Evolutionary conservation across 2,888 invertebrate genomes (phyloP).

Genomic region (Amiota mariae): DNA sequence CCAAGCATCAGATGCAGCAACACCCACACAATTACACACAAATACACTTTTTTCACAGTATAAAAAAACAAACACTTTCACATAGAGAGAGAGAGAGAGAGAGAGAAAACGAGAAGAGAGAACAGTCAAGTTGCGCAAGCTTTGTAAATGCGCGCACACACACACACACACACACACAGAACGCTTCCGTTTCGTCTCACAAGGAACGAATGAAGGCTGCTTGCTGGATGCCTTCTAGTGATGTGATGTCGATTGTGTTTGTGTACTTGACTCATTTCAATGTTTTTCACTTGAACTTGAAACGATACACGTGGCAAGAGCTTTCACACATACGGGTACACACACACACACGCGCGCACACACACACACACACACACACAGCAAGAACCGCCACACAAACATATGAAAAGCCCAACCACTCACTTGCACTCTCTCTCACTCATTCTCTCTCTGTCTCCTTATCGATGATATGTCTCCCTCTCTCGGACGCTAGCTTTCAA

Average conservation of each 20-base stretch:
- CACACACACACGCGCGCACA: too few relatives aligned
- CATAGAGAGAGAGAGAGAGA: slow-evolving; percentile 22
- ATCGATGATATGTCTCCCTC: not conserved
- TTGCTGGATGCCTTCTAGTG: slow-evolving; percentile 4
- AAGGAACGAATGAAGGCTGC: not conserved
- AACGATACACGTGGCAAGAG: slow-evolving; percentile 53
- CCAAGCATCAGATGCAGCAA: too few relatives aligned
- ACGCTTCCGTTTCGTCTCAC: too few relatives aligned
- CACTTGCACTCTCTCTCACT: not conserved
- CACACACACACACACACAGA: not conserved
- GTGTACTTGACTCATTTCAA: slow-evolving; percentile 61
- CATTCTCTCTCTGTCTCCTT: not conserved
- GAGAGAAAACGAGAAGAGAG: not conserved
- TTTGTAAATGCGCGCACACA: slow-evolving; percentile 3
- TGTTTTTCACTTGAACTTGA: slow-evolving; percentile 65
- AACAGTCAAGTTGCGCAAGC: slow-evolving; percentile 26
- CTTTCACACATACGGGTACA: slow-evolving; percentile 39
- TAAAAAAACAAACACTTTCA: too few relatives aligned
- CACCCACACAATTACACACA: not conserved
- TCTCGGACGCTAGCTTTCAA: not conserved
- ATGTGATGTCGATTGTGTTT: slow-evolving; percentile 13
- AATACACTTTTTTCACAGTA: too few relatives aligned
- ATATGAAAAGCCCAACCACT: not conserved
- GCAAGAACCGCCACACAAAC: not conserved
- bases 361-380: not conserved